Conservation (phyloP, 1,140 invertebrate genomes). For the Brachystomella parvula region DNA sequence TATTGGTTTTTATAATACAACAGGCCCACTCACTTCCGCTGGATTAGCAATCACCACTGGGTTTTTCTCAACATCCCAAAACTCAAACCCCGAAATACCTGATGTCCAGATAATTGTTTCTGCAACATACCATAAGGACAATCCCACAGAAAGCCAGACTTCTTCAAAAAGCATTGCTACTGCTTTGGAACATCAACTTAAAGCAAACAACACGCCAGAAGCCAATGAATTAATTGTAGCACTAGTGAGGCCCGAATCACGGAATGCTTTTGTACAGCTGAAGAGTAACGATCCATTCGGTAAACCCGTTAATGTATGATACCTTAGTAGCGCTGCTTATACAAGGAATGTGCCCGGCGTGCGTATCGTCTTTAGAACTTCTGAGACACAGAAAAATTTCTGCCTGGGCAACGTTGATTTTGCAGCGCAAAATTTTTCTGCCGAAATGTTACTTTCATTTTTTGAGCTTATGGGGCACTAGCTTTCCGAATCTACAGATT, state of each 20-base stretch:
- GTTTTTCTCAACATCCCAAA: neutral
- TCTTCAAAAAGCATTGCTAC: no score
- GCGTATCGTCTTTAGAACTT: no score
- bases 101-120: neutral
- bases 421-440: no score
- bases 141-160: no score
- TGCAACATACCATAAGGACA: neutral
- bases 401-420: no score
- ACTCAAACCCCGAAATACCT: neutral
- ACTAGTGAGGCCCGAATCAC: neutral
- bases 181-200: constrained; percentile 40
- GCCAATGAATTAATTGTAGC: constrained; percentile 57
- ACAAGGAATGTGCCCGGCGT: no score
- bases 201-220: constrained; percentile 72
- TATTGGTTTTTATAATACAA: no score
- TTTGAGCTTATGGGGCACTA: no score
- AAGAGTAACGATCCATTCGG: neutral
- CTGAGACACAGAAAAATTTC: no score
- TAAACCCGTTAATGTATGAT: neutral
- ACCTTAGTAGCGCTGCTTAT: neutral
- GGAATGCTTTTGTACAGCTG: neutral
- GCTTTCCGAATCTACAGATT: no score
- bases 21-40: neutral
- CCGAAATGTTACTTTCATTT: no score
- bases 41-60: neutral